Percentiles rank a stretch among this genome's conserved stretches.
Conservation (phyloP, 2,797 vertebrate species). For the Silurus lanzhouensis region DNA sequence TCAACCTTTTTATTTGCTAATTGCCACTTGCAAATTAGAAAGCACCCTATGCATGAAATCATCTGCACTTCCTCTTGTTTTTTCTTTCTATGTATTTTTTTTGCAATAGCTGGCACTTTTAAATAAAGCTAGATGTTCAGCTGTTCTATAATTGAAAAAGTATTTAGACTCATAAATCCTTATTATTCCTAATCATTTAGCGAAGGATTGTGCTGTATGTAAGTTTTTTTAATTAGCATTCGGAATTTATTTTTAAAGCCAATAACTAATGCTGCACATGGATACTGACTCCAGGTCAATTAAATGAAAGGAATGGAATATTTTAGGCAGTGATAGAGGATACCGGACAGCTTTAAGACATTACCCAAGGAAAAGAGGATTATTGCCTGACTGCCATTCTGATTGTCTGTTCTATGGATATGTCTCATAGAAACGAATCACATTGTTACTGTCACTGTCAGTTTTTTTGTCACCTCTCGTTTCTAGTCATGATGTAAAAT, state of each 20-base stretch:
- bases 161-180: constrained; percentile 45
- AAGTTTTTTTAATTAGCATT: constrained; percentile 45
- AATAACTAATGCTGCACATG: constrained; percentile 37
- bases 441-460: constrained; percentile 42
- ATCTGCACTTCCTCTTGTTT: constrained; percentile 1
- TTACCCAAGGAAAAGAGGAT: constrained; percentile 54
- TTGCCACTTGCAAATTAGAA: constrained; percentile 23
- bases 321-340: constrained; percentile 32
- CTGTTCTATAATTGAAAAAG: constrained; percentile 41
- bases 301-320: constrained; percentile 46
- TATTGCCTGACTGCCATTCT: constrained; percentile 29
- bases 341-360: constrained; percentile 43
- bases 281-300: constrained; percentile 57
- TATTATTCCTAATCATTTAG: constrained; percentile 44
- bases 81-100: constrained; percentile 19
- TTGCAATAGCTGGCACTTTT: constrained; percentile 19
- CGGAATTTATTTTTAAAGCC: constrained; percentile 39
- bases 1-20: not conserved
- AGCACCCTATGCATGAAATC: constrained; percentile 35
- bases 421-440: constrained; percentile 44
- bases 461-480: constrained; percentile 41
- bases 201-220: not conserved
- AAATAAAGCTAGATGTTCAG: constrained; percentile 38
- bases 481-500: constrained; percentile 36
- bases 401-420: constrained; percentile 29